Percentiles rank a stretch among this genome's conserved stretches.
Conservation (phyloP, 2,113 vertebrate genomes). For the Hepsetus odoe region DNA sequence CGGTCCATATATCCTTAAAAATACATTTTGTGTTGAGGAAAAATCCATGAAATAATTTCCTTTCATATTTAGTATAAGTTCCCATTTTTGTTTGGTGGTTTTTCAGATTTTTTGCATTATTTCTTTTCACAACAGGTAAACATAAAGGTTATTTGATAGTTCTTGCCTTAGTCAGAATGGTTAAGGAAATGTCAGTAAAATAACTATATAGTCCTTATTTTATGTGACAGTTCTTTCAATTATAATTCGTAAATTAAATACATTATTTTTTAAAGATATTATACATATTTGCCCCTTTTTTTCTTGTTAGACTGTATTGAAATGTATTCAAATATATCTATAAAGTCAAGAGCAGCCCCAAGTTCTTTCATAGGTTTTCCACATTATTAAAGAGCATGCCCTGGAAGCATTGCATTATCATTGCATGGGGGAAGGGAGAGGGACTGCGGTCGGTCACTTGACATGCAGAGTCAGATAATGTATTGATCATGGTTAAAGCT, state of each 20-base stretch:
- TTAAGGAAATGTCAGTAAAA: background rate
- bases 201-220: background rate
- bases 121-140: background rate
- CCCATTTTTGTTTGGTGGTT: background rate
- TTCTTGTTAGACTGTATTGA: background rate
- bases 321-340: background rate
- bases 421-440: background rate
- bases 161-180: background rate
- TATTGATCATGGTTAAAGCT: constrained; percentile 58
- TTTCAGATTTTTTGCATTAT: too few relatives aligned
- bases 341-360: background rate
- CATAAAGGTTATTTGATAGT: background rate
- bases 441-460: constrained; percentile 48
- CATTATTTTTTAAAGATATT: background rate
- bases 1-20: background rate
- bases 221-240: too few relatives aligned
- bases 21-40: background rate
- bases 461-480: constrained; percentile 50
- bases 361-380: background rate
- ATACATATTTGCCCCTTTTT: background rate
- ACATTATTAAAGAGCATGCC: background rate
- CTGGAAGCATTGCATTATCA: background rate
- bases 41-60: background rate
- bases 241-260: too few relatives aligned
- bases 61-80: too few relatives aligned